Percentiles rank a stretch among this genome's conserved stretches.
Conservation (phyloP, 2,888 invertebrate genomes). For the Pristionchus exspectatus region DNA sequence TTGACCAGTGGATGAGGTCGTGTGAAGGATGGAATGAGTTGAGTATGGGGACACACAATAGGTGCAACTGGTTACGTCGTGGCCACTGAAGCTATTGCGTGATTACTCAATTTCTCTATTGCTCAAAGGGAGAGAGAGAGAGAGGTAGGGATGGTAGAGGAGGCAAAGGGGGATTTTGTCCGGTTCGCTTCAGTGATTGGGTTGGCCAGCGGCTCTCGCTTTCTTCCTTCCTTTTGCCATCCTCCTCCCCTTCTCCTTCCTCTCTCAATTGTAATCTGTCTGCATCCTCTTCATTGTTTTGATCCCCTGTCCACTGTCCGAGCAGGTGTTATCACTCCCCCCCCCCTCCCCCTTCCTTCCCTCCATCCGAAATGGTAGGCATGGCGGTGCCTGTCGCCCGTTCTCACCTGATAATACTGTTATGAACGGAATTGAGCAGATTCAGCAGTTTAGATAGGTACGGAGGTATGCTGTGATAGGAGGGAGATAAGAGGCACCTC, state of each 20-base stretch:
- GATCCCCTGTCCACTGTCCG: constrained; percentile 19
- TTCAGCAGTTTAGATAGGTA: not conserved
- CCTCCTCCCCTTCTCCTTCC: not conserved
- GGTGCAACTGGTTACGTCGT: constrained; percentile 20
- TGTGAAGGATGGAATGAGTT: not conserved
- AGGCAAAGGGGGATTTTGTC: constrained; percentile 10
- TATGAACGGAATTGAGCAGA: not conserved
- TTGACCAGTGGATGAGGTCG: not conserved
- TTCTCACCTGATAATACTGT: constrained; percentile 9
- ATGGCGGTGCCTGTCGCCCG: not conserved
- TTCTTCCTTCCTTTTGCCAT: not conserved
- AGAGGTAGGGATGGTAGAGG: not conserved
- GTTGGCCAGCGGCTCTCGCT: constrained; percentile 36
- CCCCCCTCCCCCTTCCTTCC: not conserved
- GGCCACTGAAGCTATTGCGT: constrained; percentile 9
- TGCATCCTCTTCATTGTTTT: not conserved
- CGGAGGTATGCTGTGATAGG: not conserved
- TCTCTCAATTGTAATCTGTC: not conserved
- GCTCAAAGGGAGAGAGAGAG: constrained; percentile 14
- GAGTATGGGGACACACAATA: not conserved
- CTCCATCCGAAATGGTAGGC: not conserved
- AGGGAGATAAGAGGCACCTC: not conserved
- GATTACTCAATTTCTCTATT: constrained; percentile 30
- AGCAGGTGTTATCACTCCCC: constrained; percentile 11
- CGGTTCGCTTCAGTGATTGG: constrained; percentile 37